Evolutionary conservation across 2,797 vertebrate species (phyloP).

Genomic region (Notolepis coatsorum): DNA sequence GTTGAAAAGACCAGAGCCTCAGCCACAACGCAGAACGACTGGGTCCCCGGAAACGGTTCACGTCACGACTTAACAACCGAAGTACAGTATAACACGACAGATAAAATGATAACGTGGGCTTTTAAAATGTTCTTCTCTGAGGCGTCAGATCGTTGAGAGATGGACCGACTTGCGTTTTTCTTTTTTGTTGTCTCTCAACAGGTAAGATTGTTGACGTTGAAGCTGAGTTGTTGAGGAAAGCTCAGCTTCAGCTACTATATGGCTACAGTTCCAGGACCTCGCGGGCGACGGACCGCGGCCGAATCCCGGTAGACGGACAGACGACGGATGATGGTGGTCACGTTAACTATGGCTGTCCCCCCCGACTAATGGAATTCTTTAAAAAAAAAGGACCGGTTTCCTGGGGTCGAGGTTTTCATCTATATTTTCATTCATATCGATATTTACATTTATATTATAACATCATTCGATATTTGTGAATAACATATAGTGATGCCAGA

Average conservation of each 20-base stretch:
- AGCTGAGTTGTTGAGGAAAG: conserved; percentile 4
- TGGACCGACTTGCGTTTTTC: no score
- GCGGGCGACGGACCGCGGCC: not conserved
- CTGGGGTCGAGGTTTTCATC: no score
- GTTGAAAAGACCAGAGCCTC: no score
- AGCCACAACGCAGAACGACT: no score
- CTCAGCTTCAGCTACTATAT: conserved; percentile 10
- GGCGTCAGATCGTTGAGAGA: not conserved
- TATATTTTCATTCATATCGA: no score
- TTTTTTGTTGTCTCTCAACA: conserved; percentile 8
- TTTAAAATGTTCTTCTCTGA: conserved; percentile 5
- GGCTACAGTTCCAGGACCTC: conserved; percentile 1
- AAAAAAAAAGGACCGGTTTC: no score
- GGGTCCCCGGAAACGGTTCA: no score
- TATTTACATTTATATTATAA: no score
- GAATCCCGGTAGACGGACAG: not conserved
- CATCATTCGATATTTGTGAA: no score
- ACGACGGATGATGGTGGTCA: not conserved
- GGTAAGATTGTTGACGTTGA: not conserved
- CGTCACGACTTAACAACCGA: not conserved
- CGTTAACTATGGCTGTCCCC: not conserved
- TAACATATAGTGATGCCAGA: no score
- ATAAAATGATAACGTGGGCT: not conserved
- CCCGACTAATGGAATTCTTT: no score
- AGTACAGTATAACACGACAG: not conserved